A percentile compares a stretch with the other conserved stretches of the same genome.
phyloP scores from a whole-genome alignment of 1,140 invertebrate species.

The Ceratoteleas bidentatus region DNA sequence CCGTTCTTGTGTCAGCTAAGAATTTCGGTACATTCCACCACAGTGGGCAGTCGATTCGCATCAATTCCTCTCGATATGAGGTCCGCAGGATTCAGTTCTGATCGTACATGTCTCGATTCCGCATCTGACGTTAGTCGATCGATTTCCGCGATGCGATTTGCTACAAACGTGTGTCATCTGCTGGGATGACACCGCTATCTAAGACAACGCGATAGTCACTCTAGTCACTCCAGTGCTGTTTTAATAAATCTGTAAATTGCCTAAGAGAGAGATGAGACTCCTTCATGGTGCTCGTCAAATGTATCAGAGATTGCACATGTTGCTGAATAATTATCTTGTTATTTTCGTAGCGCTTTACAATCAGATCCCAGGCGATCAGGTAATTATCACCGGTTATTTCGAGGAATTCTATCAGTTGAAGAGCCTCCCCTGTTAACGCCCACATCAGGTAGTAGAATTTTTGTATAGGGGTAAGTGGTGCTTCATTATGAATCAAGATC shows the following conservation, averaged over 20 bases:
- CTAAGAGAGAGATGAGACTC: neutral
- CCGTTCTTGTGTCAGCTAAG: too few species aligned
- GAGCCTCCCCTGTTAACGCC: conserved; percentile 1
- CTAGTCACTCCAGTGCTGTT: neutral
- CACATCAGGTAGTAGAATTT: conserved; percentile 15
- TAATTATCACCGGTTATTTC: conserved; percentile 19
- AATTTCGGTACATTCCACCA: too few species aligned
- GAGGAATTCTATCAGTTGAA: neutral
- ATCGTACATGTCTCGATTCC: too few species aligned
- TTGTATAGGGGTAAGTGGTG: neutral
- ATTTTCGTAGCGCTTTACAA: conserved; percentile 6
- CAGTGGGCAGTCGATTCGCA: too few species aligned
- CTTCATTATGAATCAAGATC: conserved; percentile 1
- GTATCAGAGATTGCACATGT: conserved; percentile 7
- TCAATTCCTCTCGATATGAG: too few species aligned
- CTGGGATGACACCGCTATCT: too few species aligned
- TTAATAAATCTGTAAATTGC: neutral
- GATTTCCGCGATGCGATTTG: too few species aligned
- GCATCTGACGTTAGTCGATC: too few species aligned
- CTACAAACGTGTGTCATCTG: too few species aligned
- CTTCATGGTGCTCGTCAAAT: neutral
- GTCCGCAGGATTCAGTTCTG: too few species aligned
- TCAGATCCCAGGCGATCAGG: neutral
- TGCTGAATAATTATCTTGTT: conserved; percentile 7
- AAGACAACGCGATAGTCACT: too few species aligned